These are phyloP conservation scores for Aselliscus stoliczkanus DNA, from an alignment of 2,797 vertebrate species.

Conservation along the genomic window DNA sequence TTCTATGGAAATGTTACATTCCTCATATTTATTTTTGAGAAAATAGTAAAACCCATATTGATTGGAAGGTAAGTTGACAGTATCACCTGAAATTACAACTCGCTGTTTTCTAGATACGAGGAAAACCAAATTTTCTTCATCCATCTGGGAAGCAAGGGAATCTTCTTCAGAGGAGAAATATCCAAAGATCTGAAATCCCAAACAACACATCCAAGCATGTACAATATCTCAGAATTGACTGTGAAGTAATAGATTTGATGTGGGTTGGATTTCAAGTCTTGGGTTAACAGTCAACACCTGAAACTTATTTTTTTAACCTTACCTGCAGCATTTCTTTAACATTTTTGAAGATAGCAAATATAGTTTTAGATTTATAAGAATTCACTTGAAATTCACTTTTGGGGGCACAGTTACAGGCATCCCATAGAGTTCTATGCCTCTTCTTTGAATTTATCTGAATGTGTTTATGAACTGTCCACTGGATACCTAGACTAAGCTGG, in stretches of 20 bases:
- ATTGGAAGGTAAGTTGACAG: slow-evolving; percentile 12
- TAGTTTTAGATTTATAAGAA: slow-evolving; percentile 17
- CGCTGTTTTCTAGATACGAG: slow-evolving; percentile 77
- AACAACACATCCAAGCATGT: not conserved
- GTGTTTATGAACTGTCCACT: not conserved
- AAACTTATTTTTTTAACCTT: not conserved
- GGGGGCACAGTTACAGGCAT: not conserved
- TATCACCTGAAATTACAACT: slow-evolving; percentile 77
- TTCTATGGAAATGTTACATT: not conserved
- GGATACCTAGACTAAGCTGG: not conserved
- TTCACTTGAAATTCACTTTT: slow-evolving; percentile 5
- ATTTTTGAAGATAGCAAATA: slow-evolving; percentile 28
- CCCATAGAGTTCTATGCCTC: not conserved
- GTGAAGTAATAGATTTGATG: not conserved
- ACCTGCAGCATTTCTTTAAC: not conserved
- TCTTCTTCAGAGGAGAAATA: slow-evolving; percentile 71
- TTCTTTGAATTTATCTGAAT: slow-evolving; percentile 1
- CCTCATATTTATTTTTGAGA: not conserved
- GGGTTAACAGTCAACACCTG: not conserved
- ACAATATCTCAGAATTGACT: not conserved
- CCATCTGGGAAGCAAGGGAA: slow-evolving; percentile 29
- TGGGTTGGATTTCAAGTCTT: not conserved
- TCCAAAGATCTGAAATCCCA: slow-evolving; percentile 81
- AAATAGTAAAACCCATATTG: not conserved
- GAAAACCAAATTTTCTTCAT: slow-evolving; percentile 79